Conservation (phyloP, 2,888 invertebrate species). For the Pharmacophagus antenor region DNA sequence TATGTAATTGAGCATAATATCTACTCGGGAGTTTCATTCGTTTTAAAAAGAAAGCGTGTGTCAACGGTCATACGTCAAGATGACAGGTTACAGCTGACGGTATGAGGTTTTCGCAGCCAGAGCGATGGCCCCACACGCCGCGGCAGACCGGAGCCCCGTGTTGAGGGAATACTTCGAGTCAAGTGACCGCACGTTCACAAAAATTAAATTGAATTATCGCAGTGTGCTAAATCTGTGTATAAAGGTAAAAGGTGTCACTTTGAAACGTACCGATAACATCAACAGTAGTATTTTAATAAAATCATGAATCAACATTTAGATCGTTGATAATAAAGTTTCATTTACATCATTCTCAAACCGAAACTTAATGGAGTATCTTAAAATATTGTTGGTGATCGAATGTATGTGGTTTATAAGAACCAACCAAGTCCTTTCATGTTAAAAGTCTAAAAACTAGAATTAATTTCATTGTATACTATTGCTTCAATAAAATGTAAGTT, state of each 20-base stretch:
- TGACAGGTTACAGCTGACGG: constrained; percentile 25
- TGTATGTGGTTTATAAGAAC: too few species aligned
- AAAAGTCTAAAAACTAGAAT: too few species aligned
- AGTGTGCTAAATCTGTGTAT: not conserved
- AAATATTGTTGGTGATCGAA: too few species aligned
- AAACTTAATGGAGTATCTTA: too few species aligned
- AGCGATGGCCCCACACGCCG: constrained; percentile 34
- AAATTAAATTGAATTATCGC: constrained; percentile 15
- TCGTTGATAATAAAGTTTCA: not conserved
- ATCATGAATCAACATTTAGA: not conserved
- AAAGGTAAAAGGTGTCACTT: constrained; percentile 23
- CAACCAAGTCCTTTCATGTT: too few species aligned
- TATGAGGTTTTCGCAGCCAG: constrained; percentile 27
- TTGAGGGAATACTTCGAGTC: constrained; percentile 22
- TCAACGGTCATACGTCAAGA: constrained; percentile 7
- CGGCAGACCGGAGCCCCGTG: constrained; percentile 23
- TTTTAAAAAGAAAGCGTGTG: constrained; percentile 15
- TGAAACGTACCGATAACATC: not conserved
- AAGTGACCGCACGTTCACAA: constrained; percentile 17
- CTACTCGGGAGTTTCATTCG: not conserved
- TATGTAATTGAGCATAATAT: not conserved
- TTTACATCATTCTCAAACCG: too few species aligned
- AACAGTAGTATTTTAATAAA: not conserved
- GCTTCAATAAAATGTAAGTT: too few species aligned
- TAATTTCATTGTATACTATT: too few species aligned